These are phyloP conservation scores for Drosophila kuntzei DNA, from an alignment of 2,888 invertebrate species.

Conservation along the genomic window DNA sequence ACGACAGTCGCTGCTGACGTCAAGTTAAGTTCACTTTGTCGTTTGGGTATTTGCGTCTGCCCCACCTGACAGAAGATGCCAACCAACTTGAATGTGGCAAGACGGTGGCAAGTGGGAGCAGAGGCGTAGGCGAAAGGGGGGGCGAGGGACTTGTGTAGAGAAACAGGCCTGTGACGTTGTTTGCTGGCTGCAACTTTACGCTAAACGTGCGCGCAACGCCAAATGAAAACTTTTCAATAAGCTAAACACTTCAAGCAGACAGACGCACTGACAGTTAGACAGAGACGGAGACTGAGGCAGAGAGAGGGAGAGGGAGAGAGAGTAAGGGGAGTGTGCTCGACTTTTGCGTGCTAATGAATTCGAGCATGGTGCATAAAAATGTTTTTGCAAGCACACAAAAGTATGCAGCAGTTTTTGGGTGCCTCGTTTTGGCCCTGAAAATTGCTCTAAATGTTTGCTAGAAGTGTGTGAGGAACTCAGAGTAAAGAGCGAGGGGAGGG, in stretches of 20 bases:
- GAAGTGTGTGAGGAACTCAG: not conserved
- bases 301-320: not conserved
- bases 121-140: not conserved
- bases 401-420: slow-evolving; percentile 52
- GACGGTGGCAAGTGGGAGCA: not conserved
- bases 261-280: slow-evolving; percentile 52
- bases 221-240: slow-evolving; percentile 78
- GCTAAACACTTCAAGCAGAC: slow-evolving; percentile 75
- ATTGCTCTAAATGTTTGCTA: slow-evolving; percentile 16
- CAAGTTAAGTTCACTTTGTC: slow-evolving; percentile 71
- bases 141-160: not conserved
- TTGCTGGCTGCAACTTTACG: slow-evolving; percentile 54
- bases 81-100: slow-evolving; percentile 27
- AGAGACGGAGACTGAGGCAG: not conserved
- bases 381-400: slow-evolving; percentile 65
- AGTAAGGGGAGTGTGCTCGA: slow-evolving; percentile 15
- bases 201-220: slow-evolving; percentile 64
- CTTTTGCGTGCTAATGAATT: slow-evolving; percentile 75
- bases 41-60: slow-evolving; percentile 44
- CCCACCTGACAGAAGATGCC: slow-evolving; percentile 10
- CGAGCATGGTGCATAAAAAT: slow-evolving; percentile 74
- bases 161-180: slow-evolving; percentile 12
- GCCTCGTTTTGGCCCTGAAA: slow-evolving; percentile 16
- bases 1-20: slow-evolving; percentile 44
- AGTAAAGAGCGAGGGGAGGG: not conserved